These are phyloP conservation scores for Loriculus beryllinus DNA, from an alignment of 2,797 vertebrate genomes.

Conservation along the genomic window DNA sequence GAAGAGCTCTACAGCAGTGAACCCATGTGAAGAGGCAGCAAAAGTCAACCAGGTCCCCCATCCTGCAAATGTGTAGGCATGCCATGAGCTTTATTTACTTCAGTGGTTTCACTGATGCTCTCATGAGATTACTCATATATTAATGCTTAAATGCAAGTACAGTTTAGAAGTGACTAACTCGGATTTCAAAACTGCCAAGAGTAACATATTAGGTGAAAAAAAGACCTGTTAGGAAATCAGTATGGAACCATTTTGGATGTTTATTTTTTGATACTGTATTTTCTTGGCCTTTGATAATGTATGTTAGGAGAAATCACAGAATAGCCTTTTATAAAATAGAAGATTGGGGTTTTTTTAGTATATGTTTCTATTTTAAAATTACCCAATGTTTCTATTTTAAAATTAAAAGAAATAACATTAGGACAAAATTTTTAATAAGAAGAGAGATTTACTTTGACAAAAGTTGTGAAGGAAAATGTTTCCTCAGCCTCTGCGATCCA, in stretches of 20 bases:
- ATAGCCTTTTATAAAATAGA: neutral
- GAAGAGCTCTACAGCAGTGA: neutral
- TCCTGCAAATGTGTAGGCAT: fast-evolving
- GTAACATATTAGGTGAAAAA: fast-evolving
- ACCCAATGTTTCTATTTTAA: neutral
- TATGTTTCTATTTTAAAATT: neutral
- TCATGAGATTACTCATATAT: fast-evolving
- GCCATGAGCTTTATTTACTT: neutral
- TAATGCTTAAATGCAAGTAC: fast-evolving
- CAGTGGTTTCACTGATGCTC: fast-evolving
- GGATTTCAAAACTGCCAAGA: neutral
- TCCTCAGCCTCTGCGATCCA: neutral
- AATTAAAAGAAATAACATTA: neutral
- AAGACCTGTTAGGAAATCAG: fast-evolving
- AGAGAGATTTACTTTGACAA: neutral
- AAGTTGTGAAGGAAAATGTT: neutral
- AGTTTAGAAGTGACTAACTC: neutral
- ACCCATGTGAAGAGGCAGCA: neutral
- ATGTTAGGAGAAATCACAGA: neutral
- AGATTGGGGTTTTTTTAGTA: neutral
- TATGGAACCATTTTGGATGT: neutral
- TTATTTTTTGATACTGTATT: neutral
- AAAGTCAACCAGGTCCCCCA: neutral
- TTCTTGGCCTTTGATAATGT: neutral
- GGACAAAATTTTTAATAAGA: neutral